These are phyloP conservation scores for Motacilla tschutschensis DNA, from an alignment of 2,113 vertebrate species.

Conservation along the genomic window DNA sequence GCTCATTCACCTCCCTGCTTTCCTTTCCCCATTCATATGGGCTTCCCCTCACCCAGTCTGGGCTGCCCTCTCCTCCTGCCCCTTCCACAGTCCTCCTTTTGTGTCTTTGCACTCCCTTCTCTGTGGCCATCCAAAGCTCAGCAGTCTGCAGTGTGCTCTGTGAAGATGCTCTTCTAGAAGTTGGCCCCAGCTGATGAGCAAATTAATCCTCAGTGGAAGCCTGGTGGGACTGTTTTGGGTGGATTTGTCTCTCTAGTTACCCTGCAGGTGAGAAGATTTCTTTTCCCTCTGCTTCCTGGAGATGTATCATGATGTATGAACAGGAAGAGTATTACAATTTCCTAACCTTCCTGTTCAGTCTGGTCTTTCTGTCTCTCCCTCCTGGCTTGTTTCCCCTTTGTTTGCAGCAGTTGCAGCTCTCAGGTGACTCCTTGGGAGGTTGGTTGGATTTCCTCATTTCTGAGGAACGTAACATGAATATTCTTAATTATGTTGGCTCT, in stretches of 20 bases:
- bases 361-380: not conserved
- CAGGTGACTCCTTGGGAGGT: not conserved
- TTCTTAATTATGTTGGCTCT: not conserved
- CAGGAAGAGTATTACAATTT: not conserved
- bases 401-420: not conserved
- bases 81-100: not conserved
- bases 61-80: not conserved
- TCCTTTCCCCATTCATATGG: conserved; percentile 18
- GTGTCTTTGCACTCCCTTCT: not conserved
- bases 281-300: not conserved
- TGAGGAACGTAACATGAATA: not conserved
- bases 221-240: not conserved
- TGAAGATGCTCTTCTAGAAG: conserved; percentile 20
- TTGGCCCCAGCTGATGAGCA: not conserved
- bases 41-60: not conserved
- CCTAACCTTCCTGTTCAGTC: not conserved
- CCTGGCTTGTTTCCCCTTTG: not conserved
- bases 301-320: not conserved
- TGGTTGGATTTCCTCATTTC: not conserved
- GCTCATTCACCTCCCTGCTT: conserved; percentile 40
- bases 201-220: not conserved
- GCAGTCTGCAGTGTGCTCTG: not conserved
- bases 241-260: conserved; percentile 2
- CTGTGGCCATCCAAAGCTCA: not conserved
- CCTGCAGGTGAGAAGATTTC: conserved; percentile 10